These are phyloP conservation scores for Cyrtorhinus lividipennis DNA, from an alignment of 1,140 invertebrate genomes.

Conservation along the genomic window DNA sequence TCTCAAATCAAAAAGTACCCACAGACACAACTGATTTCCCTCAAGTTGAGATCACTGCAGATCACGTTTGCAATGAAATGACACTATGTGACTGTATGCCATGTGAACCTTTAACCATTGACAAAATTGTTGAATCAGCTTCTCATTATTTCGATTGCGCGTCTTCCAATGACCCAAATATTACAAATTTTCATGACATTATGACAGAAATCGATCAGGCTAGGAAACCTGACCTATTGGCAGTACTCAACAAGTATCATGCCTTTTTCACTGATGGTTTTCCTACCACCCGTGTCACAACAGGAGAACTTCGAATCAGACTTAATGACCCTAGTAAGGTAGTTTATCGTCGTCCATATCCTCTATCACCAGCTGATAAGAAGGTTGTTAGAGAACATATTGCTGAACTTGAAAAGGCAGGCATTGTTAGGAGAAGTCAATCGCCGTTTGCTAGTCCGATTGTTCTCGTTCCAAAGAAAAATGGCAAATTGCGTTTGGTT, in stretches of 20 bases:
- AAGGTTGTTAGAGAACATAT: conserved; percentile 17
- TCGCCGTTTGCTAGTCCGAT: conserved; percentile 28
- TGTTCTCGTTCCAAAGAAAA: conserved; percentile 26
- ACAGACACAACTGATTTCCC: background rate
- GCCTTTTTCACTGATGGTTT: conserved; percentile 2
- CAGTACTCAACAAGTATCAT: background rate
- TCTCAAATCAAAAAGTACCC: background rate
- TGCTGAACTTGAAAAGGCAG: conserved; percentile 1
- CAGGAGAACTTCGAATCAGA: conserved; percentile 15
- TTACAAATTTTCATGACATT: background rate
- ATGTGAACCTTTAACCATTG: background rate
- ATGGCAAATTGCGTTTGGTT: conserved; percentile 29
- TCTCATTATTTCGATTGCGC: background rate
- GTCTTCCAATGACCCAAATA: background rate
- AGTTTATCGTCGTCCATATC: conserved; percentile 19
- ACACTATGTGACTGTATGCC: conserved; percentile 2
- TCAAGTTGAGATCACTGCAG: background rate
- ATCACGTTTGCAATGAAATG: background rate
- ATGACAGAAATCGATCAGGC: conserved; percentile 1
- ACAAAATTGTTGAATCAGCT: background rate
- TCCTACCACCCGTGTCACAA: background rate
- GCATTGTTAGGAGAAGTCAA: conserved; percentile 23
- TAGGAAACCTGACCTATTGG: background rate
- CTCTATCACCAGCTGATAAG: conserved; percentile 13
- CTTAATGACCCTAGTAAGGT: conserved; percentile 12